Evolutionary conservation across 1,140 invertebrate species (phyloP), one percentile per base, ranked within the genome.

Genomic region (Drosophila prosaltans): DNA sequence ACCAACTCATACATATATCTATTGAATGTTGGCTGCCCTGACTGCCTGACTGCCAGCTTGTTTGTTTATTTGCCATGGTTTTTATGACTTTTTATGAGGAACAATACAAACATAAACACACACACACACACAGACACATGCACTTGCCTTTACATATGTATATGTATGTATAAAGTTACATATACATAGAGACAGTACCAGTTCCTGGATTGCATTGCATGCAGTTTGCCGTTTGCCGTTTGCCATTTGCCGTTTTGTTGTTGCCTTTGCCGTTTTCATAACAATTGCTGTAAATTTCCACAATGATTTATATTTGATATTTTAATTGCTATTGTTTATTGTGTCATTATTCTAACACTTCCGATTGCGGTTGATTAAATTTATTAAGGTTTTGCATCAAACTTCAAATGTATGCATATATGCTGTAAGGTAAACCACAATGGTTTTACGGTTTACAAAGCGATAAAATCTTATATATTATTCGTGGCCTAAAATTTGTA

Each of bases 251-350:
- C 3, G 32, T 75, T 81, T 66, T 58, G 43, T 54, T 70, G 69
- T 85, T 78, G 75, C 16, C 8, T 6, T 10, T 9, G 21, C 21
- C 32, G 68, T 59, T 78, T 85, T 72, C 72, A 76, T 74, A 69
- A 78, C 78, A 82, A 77, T 88, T 74, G 83, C 63, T 89, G 80
- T 88, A 77, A 83, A 86, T 86, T 88, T 86, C 67, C 81, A 89
- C 80, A 84, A 83, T 88, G 84, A 88, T 88, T 88, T 89, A 88
- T 88, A 76, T 80, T 89, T 89, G 84, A 88, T 88, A 88, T 88
- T 88, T 88, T 88, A 88, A 88, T 88, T 88, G 84, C 84, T 84
- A 82, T 88, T 88, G 84, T 88, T 88, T 88, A 88, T 88, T 88
- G 84, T 88, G 84, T 89, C 85, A 88, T 88, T 89, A 89, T 88